phyloP scores from a whole-genome alignment of 2,888 invertebrate species.

The Corythucha ciliata region DNA sequence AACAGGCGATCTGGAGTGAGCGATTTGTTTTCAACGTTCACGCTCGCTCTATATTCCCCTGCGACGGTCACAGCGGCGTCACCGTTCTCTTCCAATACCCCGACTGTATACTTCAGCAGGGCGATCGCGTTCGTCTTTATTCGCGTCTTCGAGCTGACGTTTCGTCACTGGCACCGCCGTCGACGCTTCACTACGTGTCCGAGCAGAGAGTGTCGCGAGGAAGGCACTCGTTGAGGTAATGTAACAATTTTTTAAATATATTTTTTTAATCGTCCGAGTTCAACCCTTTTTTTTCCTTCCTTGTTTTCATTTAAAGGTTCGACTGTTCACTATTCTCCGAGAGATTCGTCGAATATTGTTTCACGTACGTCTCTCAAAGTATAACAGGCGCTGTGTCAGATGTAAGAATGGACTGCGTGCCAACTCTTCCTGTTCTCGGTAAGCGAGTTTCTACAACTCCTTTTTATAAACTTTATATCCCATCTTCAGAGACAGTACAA shows the following conservation, averaged over 20 bases:
- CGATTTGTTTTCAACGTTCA: constrained; percentile 78
- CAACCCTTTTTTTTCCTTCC: too few relatives aligned
- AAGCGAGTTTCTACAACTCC: too few relatives aligned
- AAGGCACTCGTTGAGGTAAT: constrained; percentile 53
- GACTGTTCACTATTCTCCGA: constrained; percentile 76
- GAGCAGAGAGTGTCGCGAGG: constrained; percentile 59
- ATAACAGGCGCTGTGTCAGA: constrained; percentile 76
- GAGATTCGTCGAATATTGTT: constrained; percentile 75
- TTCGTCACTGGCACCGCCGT: constrained; percentile 56
- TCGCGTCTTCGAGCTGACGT: constrained; percentile 63
- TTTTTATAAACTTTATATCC: too few relatives aligned
- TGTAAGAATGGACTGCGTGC: constrained; percentile 74
- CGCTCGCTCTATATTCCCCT: constrained; percentile 72
- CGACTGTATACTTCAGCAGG: constrained; percentile 62
- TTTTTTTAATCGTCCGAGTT: too few relatives aligned
- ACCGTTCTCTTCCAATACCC: constrained; percentile 77
- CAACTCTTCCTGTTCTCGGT: constrained; percentile 73
- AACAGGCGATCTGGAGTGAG: constrained; percentile 72
- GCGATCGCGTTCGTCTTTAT: constrained; percentile 62
- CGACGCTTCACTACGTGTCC: constrained; percentile 53
- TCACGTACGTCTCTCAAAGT: constrained; percentile 77
- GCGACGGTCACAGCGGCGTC: constrained; percentile 59
- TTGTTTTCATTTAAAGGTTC: constrained; percentile 44
- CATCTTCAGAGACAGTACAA: too few relatives aligned
- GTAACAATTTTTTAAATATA: too few relatives aligned